Evolutionary conservation across 92 coral and sea anemone genomes (phyloP).

Genomic region (Porites rus): DNA sequence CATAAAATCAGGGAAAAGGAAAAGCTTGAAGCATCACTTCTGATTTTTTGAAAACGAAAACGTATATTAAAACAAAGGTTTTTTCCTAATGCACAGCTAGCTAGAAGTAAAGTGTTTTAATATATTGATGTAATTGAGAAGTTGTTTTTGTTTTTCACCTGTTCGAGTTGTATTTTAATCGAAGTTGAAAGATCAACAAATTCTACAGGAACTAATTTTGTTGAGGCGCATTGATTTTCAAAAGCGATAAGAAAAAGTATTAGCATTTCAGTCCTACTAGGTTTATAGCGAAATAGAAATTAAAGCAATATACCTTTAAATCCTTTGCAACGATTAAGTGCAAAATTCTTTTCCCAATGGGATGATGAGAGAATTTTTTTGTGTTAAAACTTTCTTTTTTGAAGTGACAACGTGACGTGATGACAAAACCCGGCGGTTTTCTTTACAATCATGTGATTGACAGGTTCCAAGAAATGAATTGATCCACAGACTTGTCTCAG

Average conservation of each 20-base stretch:
- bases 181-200: slow-evolving; percentile 36
- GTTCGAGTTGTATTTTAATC: slow-evolving; percentile 21
- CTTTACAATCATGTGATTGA: too few relatives aligned
- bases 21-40: neutral
- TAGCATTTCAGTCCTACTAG: neutral
- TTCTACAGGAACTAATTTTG: neutral
- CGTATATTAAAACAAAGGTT: neutral
- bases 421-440: too few relatives aligned
- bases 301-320: neutral
- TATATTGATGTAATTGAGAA: slow-evolving; percentile 10
- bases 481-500: too few relatives aligned
- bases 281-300: neutral
- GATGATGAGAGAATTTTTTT: too few relatives aligned
- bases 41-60: neutral
- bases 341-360: too few relatives aligned
- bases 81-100: neutral
- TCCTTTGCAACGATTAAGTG: too few relatives aligned
- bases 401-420: too few relatives aligned
- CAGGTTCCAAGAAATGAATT: too few relatives aligned
- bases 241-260: neutral
- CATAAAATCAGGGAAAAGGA: neutral
- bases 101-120: neutral
- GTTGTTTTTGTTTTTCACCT: slow-evolving; percentile 32
- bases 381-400: too few relatives aligned
- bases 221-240: neutral